Evolutionary conservation across 1,140 invertebrate species (phyloP).

Genomic region (Solenopsis fugax): DNA sequence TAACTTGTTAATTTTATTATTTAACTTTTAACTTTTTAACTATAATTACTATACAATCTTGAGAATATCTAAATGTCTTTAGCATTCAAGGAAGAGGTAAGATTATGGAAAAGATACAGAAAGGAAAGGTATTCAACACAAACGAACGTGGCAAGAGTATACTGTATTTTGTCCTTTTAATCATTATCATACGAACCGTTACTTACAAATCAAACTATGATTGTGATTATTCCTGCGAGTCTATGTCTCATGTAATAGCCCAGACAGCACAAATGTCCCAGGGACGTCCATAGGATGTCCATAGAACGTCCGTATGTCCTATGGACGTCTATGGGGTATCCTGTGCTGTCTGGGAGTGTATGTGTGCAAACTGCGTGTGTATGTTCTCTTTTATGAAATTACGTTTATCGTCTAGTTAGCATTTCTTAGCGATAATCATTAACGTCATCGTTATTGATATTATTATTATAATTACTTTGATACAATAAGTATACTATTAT

Average conservation of each 20-base stretch:
- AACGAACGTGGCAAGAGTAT: constrained; percentile 73
- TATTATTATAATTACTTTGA: constrained; percentile 76
- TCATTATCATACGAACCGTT: too few relatives aligned
- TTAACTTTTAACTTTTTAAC: too few relatives aligned
- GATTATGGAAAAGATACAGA: too few relatives aligned
- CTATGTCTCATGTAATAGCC: constrained; percentile 72
- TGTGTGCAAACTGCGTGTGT: constrained; percentile 75
- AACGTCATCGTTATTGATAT: constrained; percentile 65
- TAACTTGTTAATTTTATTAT: too few relatives aligned
- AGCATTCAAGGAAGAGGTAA: neutral
- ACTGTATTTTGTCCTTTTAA: constrained; percentile 83
- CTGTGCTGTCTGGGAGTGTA: too few relatives aligned
- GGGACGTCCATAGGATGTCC: too few relatives aligned
- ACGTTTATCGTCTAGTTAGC: constrained; percentile 76
- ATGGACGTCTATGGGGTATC: too few relatives aligned
- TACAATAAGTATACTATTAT: constrained; percentile 81
- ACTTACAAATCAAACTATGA: constrained; percentile 85
- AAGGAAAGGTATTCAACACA: constrained; percentile 40
- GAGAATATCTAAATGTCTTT: neutral
- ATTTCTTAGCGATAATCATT: constrained; percentile 70
- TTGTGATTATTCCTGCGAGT: constrained; percentile 62
- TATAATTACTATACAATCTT: too few relatives aligned
- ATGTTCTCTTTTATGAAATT: constrained; percentile 79
- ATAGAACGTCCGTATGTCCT: too few relatives aligned
- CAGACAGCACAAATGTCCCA: too few relatives aligned